Evolutionary conservation across 1,140 invertebrate species (phyloP), one percentile per base, ranked within the genome.

Genomic region (Zaprionus capensis): DNA sequence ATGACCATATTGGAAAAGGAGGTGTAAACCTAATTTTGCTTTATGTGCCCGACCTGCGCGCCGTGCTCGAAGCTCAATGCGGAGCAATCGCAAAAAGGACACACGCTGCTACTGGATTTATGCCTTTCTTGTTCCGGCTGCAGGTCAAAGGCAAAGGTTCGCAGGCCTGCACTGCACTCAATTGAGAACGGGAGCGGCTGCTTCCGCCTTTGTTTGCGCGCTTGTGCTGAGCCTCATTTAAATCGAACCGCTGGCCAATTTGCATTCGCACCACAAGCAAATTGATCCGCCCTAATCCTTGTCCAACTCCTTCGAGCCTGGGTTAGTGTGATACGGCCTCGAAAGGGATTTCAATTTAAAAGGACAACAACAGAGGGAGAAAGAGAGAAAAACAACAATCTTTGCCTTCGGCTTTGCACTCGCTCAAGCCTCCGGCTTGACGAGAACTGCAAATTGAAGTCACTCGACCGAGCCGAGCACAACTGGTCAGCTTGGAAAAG

Each of bases 21-120:
- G 86, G 86, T 91, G 86, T 91, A 91, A 91, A 91, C 86, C 86
- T 81, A 86, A 91, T 91, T 91, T 90, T 90, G 71, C 72, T 82
- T 88, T 84, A 88, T 88, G 58, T 71, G 65, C n/a, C 57, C 53
- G 68, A 66, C 65, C 64, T 56, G 71, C 64, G 58, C 58, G 24
- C 58, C 17, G 57, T 4, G n/a, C 7, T 17, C 41, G 59, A 70
- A 76, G 65, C 65, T 80, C 17, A n/a, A 46, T 15, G 31, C 14
- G 36, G 12, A 38, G 36, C 41, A 31, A 44, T 62, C 44, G 73
- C 79, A 80, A 90, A 85, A 82, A 75, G 80, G 79, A 79, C 62
- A 78, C 61, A 41, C 81, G 67, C 57, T 59, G 46, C 49, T 28
- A 26, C 46, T n/a, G 20, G 46, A 24, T 14, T 49, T 51, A 14